phyloP scores from a whole-genome alignment of 1,140 invertebrate genomes.

The Saxidomus purpurata region DNA sequence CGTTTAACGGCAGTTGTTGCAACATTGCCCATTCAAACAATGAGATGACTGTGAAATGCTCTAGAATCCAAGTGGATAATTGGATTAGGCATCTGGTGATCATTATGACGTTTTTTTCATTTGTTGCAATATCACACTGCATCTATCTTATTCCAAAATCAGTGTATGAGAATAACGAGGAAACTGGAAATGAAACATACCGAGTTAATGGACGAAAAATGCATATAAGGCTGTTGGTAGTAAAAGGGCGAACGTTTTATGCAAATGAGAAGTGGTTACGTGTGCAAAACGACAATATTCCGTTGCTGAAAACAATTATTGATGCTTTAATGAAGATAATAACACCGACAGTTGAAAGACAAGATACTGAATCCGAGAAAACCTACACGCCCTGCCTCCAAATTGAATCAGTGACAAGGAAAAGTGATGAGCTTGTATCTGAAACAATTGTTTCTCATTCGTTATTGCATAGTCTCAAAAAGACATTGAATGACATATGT shows the following conservation, averaged over 20 bases:
- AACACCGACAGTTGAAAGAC: neutral
- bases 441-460: neutral
- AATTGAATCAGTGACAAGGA: neutral
- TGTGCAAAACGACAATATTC: neutral
- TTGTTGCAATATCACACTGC: neutral
- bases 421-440: neutral
- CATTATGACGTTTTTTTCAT: neutral
- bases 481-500: no score
- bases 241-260: neutral
- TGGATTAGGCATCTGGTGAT: neutral
- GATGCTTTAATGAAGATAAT: no score
- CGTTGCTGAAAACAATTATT: neutral
- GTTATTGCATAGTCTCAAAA: neutral
- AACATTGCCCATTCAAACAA: neutral
- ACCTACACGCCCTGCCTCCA: neutral
- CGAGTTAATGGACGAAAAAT: neutral
- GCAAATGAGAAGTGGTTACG: neutral
- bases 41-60: neutral
- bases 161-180: neutral
- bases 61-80: neutral
- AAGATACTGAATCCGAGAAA: no score
- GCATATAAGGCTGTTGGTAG: neutral
- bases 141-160: neutral
- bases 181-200: neutral
- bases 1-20: neutral